Base-by-base conservation (phyloP, 2,888 invertebrate genomes). In the Amiota mariae region DNA sequence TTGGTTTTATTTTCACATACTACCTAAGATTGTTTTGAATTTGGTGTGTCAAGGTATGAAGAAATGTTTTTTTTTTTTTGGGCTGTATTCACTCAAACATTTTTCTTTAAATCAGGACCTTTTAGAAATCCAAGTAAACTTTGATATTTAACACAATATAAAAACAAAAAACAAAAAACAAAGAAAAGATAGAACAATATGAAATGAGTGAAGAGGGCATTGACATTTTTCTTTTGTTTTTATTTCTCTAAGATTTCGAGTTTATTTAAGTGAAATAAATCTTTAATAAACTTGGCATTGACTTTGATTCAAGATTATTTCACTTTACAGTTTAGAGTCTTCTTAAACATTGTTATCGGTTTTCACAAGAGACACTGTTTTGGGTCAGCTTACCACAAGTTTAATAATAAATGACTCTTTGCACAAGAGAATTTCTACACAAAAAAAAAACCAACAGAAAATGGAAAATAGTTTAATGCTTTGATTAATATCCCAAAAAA, bases 401-500 rank as follows among this genome's bases (percentile, higher is more conserved):
- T 36, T 6, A 47, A 68, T 68, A 20, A 68, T 68, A 68, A 68
- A 68, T 68, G 51, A 51, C 20, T 68, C n/a, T 15, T 51, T n/a
- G 51, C 20, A 54, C 54, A 51, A 36, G 36, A 36, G 3, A 36
- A 36, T 36, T 36, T 36, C 6, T 6, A 36, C 36, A 36, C n/a
- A n/a, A n/a, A 36, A 36, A 36, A 36, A 6, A 36, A 36, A 6
- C 24, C 24, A n/a, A n/a, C n/a, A 6, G 36, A 2, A 6, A 36
- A 36, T 36, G 54, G 49, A 68, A 68, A 24, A 51, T 68, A 48
- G 67, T n/a, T 68, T 68, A 24, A 15, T 47, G 13, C n/a, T 54
- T 68, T 68, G 67, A 68, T 68, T 68, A 68, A 68, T 51, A 51
- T 51, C 67, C 24, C 11, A 63, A 63, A 63, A 63, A 63, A 13